Evolutionary conservation across 2,888 invertebrate species (phyloP), one percentile per base, ranked within the genome.

Genomic region (Eilema depressum): DNA sequence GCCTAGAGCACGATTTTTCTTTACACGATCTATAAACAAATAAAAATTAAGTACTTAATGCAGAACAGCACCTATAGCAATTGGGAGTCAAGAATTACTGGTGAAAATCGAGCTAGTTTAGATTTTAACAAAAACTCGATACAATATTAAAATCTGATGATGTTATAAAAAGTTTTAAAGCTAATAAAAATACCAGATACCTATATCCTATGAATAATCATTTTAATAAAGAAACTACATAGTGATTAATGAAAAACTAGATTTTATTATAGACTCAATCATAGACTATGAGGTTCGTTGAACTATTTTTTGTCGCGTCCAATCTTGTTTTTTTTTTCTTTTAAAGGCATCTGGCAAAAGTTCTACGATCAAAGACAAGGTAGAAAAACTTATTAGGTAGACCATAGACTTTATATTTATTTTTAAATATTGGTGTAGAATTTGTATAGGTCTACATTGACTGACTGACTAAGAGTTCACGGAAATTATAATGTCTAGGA

Each of bases 221-320:
- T 10, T 53, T n/a, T 53, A n/a, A 5, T 47, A 7, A 47, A 47
- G 20, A 20, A 53, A 8, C 20, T 20, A n/a, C n/a, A n/a, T n/a
- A 20, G 63, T 23, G 10, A 17, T 37, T 41, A 37, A 63, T 41
- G 20, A 63, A 25, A 41, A 37, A 41, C 63, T 41, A 41, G 63
- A 63, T 41, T 11, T 26, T 41, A 26, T 11, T 41, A 66, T 70
- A 63, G 66, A 61, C 60, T 57, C 56, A 53, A 66, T 41, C 56
- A 61, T 17, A 25, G 68, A 25, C n/a, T 20, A 37, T n/a, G n/a
- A n/a, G 73, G 81, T 66, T 73, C 83, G 68, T 28, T 75, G 74
- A 80, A 75, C 83, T 66, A 61, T 63, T 73, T 75, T 81, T 81
- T 83, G 59, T 59, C 14, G 26, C 64, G 23, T 65, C 72, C 41